phyloP scores from a whole-genome alignment of 1,140 invertebrate genomes.

The Micrasema longulum region DNA sequence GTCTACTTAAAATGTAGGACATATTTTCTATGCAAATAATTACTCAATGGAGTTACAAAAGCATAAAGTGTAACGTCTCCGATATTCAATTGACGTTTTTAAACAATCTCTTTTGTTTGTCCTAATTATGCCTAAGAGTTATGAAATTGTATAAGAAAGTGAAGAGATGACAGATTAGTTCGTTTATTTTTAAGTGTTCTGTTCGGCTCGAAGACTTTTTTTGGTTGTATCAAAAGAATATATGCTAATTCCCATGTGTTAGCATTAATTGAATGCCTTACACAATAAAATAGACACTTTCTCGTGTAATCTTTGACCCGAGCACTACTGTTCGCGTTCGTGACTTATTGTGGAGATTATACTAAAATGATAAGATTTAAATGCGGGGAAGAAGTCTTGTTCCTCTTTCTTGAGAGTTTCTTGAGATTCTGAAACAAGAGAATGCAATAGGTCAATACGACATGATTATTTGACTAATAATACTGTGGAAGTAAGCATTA shows the following conservation, averaged over 20 bases:
- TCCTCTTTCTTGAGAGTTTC: not conserved
- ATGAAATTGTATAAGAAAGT: slow-evolving; percentile 5
- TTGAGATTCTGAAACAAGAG: slow-evolving; percentile 17
- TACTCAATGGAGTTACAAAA: slow-evolving; percentile 1
- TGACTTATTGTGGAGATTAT: slow-evolving; percentile 27
- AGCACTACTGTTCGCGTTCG: slow-evolving; percentile 20
- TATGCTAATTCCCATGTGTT: not conserved
- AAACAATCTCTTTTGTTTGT: slow-evolving; percentile 1
- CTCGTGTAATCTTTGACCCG: slow-evolving; percentile 36
- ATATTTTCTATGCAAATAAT: slow-evolving; percentile 1
- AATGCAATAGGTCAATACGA: slow-evolving; percentile 6
- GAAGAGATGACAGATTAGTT: not conserved
- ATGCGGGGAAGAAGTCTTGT: slow-evolving; percentile 14
- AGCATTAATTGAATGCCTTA: slow-evolving; percentile 24
- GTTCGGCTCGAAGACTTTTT: too few relatives aligned
- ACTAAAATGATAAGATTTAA: slow-evolving; percentile 18
- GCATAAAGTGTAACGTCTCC: not conserved
- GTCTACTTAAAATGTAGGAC: slow-evolving; percentile 8
- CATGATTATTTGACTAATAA: too few relatives aligned
- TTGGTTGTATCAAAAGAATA: too few relatives aligned
- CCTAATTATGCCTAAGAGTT: not conserved
- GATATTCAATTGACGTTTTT: not conserved
- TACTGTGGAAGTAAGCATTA: too few relatives aligned
- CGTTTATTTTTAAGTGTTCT: too few relatives aligned
- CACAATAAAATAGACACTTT: slow-evolving; percentile 35